Percentiles rank a stretch among this genome's conserved stretches.
Conservation (phyloP, 2,797 vertebrate genomes). For the Fratercula arctica region DNA sequence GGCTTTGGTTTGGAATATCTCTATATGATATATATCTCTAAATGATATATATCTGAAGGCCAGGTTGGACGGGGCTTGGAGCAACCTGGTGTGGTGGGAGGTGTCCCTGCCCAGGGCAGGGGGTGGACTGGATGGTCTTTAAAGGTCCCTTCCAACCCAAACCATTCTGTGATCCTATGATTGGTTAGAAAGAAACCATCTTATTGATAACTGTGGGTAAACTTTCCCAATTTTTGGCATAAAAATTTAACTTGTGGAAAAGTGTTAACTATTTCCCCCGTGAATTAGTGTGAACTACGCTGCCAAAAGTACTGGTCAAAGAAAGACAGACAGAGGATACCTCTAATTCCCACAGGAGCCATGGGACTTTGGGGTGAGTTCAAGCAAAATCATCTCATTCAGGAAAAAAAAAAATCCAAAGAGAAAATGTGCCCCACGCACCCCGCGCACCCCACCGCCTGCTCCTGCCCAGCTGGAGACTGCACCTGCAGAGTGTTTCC, state of each 20-base stretch:
- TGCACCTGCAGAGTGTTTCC: not conserved
- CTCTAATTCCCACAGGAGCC: not conserved
- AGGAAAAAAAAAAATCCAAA: not conserved
- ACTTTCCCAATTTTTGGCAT: not conserved
- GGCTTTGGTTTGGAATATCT: not conserved
- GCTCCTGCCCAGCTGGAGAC: not conserved
- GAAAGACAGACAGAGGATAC: not conserved
- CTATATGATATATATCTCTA: not conserved
- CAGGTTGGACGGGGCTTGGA: not conserved
- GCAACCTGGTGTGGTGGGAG: not conserved
- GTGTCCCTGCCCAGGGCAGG: not conserved
- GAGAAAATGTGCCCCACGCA: not conserved
- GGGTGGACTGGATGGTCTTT: not conserved
- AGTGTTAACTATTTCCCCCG: not conserved
- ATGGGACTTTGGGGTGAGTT: not conserved
- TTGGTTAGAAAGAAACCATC: not conserved
- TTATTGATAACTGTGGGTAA: not conserved
- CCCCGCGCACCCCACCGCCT: accelerated
- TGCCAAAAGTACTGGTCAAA: not conserved
- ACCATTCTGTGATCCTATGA: not conserved
- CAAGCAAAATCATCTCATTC: not conserved
- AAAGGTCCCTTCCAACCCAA: not conserved
- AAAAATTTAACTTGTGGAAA: accelerated
- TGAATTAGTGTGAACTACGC: accelerated
- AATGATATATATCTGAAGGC: not conserved